These are phyloP conservation scores for Xestia sexstrigata DNA, from an alignment of 2,888 invertebrate species.

Conservation along the genomic window DNA sequence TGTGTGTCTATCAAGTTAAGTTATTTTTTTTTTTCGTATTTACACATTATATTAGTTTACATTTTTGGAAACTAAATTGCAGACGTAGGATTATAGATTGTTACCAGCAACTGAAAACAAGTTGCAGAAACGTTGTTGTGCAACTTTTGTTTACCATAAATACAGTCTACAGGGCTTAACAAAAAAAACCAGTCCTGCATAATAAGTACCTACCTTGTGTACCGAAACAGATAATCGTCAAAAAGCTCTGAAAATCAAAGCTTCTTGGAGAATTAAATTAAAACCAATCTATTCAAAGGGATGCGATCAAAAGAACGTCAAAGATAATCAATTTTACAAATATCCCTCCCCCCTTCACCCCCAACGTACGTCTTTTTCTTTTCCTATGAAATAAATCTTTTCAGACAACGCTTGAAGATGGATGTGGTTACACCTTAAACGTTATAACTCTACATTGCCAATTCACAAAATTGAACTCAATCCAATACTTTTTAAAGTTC, in stretches of 20 bases:
- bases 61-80: too few relatives aligned
- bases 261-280: constrained; percentile 84
- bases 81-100: background rate
- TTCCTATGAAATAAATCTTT: constrained; percentile 84
- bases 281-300: constrained; percentile 83
- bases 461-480: constrained; percentile 52
- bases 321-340: constrained; percentile 90
- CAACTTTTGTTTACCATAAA: background rate
- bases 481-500: rapidly evolving
- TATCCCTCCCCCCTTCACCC: constrained; percentile 73
- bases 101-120: background rate
- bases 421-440: constrained; percentile 25
- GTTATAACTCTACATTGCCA: constrained; percentile 35
- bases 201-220: constrained; percentile 73
- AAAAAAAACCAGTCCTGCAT: constrained; percentile 3
- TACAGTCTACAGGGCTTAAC: background rate
- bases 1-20: too few relatives aligned
- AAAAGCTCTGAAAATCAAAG: constrained; percentile 78
- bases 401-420: constrained; percentile 74
- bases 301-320: constrained; percentile 85
- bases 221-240: constrained; percentile 79
- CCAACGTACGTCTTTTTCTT: constrained; percentile 81
- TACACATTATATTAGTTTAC: too few relatives aligned
- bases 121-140: background rate
- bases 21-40: too few relatives aligned